Conservation (phyloP, 2,888 invertebrate species). For the Dynastes grantii region DNA sequence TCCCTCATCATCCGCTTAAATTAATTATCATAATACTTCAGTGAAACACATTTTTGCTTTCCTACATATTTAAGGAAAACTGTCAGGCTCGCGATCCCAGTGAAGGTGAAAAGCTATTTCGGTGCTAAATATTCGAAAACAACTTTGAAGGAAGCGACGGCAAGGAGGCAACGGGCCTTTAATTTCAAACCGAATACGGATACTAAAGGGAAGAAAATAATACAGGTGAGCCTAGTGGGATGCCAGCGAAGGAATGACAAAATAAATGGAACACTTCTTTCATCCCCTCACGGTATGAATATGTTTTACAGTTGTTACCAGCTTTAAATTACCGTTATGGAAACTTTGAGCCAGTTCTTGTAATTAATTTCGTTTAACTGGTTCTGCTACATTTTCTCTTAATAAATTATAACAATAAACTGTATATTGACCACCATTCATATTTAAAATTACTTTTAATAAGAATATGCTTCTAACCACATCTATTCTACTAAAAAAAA, state of each 20-base stretch:
- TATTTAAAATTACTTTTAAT: too few relatives aligned
- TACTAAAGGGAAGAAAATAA: conserved; percentile 39
- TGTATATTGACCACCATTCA: too few relatives aligned
- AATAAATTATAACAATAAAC: too few relatives aligned
- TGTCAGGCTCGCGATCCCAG: conserved; percentile 17
- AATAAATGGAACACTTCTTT: conserved; percentile 34
- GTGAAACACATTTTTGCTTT: conserved; percentile 39
- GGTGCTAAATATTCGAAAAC: conserved; percentile 44
- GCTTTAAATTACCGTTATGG: too few relatives aligned
- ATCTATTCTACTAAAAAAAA: too few relatives aligned
- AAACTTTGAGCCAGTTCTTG: too few relatives aligned
- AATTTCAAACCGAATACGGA: conserved; percentile 43
- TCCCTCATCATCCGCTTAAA: conserved; percentile 26
- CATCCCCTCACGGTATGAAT: not conserved
- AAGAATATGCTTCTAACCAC: too few relatives aligned
- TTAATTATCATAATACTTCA: conserved; percentile 43
- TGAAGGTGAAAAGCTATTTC: conserved; percentile 44
- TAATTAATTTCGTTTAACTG: too few relatives aligned
- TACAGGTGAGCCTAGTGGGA: conserved; percentile 32
- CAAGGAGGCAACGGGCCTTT: conserved; percentile 34
- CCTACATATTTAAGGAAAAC: conserved; percentile 33
- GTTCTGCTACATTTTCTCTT: too few relatives aligned
- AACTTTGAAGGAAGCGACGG: conserved; percentile 36
- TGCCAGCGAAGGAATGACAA: conserved; percentile 26
- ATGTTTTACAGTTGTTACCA: not conserved